phyloP scores from a whole-genome alignment of 2,113 vertebrate genomes.

The Pristiophorus japonicus region DNA sequence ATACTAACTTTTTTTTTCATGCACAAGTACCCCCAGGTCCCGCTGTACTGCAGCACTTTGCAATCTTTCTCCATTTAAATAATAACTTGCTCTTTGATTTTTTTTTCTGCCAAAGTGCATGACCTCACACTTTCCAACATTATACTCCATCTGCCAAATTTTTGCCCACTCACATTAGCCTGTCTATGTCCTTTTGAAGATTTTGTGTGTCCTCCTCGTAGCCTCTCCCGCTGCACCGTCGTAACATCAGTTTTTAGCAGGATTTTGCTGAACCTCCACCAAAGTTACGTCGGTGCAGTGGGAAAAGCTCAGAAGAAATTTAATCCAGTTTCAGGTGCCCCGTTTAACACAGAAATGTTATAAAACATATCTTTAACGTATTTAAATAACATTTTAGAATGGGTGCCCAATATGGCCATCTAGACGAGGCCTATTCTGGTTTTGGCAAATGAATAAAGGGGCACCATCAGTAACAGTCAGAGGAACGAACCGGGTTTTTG shows the following conservation, averaged over 20 bases:
- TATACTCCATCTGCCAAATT: too few relatives aligned
- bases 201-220: too few relatives aligned
- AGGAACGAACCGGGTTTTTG: not conserved
- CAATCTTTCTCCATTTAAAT: too few relatives aligned
- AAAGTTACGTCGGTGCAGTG: not conserved
- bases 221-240: not conserved
- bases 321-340: not conserved
- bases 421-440: not conserved
- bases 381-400: not conserved
- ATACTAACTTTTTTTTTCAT: too few relatives aligned
- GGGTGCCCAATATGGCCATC: not conserved
- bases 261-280: not conserved
- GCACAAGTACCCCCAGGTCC: too few relatives aligned
- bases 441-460: not conserved
- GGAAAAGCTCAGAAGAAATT: not conserved
- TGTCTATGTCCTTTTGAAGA: too few relatives aligned
- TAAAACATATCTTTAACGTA: not conserved
- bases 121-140: too few relatives aligned
- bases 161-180: too few relatives aligned
- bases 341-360: not conserved
- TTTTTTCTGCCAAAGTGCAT: too few relatives aligned
- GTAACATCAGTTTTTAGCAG: not conserved
- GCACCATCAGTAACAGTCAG: not conserved
- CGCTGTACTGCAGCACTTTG: too few relatives aligned
- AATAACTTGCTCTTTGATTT: too few relatives aligned